A percentile compares a stretch with the other conserved stretches of the same genome.
Evolutionary conservation across 2,888 invertebrate species (phyloP).

Genomic region (Drosophila helvetica): DNA sequence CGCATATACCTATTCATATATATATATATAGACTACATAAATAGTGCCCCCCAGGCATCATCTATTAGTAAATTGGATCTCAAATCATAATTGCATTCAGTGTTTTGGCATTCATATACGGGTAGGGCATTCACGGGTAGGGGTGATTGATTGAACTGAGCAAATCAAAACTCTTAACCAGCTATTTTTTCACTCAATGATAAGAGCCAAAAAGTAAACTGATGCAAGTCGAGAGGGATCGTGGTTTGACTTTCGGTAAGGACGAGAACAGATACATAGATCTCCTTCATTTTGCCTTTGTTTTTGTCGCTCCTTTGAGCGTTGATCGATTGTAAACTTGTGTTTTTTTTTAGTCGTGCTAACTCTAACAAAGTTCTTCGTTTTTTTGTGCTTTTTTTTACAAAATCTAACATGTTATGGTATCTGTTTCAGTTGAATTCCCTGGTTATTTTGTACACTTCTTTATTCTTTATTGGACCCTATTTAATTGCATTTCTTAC

Average conservation of each 20-base stretch:
- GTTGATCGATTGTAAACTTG: not conserved
- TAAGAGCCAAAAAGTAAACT: conserved; percentile 4
- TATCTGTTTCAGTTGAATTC: not conserved
- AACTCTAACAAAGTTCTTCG: not conserved
- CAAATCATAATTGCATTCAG: conserved; percentile 13
- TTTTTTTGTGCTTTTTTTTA: conserved; percentile 2
- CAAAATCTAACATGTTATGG: conserved; percentile 3
- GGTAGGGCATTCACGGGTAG: not conserved
- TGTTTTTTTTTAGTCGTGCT: not conserved
- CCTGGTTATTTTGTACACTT: not conserved
- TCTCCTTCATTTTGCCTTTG: not conserved
- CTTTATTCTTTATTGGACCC: not conserved
- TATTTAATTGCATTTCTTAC: conserved; percentile 11
- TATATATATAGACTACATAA: not conserved
- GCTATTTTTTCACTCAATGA: not conserved
- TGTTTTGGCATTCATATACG: not conserved
- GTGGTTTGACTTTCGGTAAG: conserved; percentile 20
- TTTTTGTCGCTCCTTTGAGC: not conserved
- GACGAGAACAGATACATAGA: conserved; percentile 5
- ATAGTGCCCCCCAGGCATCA: no score
- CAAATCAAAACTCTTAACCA: not conserved
- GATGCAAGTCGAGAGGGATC: conserved; percentile 11
- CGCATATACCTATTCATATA: not conserved
- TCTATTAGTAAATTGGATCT: conserved; percentile 15
- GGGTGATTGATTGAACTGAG: not conserved